Base-by-base conservation (phyloP, 1,140 invertebrate genomes). In the Augochlora pura region DNA sequence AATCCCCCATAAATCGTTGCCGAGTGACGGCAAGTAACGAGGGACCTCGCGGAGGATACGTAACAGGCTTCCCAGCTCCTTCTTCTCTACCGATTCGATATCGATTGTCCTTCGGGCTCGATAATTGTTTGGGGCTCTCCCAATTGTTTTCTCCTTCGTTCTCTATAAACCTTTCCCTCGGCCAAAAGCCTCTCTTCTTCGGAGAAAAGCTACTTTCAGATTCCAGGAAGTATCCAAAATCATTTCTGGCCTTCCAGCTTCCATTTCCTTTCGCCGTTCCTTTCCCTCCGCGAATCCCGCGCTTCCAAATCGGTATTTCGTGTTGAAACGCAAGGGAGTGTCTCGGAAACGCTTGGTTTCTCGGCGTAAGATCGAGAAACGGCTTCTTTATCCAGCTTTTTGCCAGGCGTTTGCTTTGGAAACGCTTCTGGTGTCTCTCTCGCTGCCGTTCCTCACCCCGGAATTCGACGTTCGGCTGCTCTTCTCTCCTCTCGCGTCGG, bases 1-100 rank as follows among this genome's bases (percentile, higher is more conserved):
- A 67, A 81, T 71, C 66, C 25, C 6, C 57, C 39, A 25, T 76
- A 77, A 82, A 83, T 80, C 54, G 49, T 38, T 3, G 52, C 39
- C 63, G 42, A 54, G 27, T 57, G 71, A 62, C 38, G 42, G 46
- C 54, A 32, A 52, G 59, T 80, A 83, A 88, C 77, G 68, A 86
- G 71, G 71, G 14, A 1, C 6, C 6, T 46, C 39, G 27, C 25
- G 12, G 3, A 49, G 21, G 52, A 62, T 2, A 21, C 21, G 21
- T 60, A 49, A 57, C n/a, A 1, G n/a, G 2, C 0, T 42, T 38
- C 52, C 54, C 27, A 23, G n/a, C 25, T 7, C 16, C 62, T 27
- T 42, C 32, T 54, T 18, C 5, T 10, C 10, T 14, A 46, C 49
- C 49, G 49, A 52, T 14, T 42, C n/a, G 27, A 68, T 64, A 23